Evolutionary conservation across 2,888 invertebrate species (phyloP).

Genomic region (Polylopha cassiicola): DNA sequence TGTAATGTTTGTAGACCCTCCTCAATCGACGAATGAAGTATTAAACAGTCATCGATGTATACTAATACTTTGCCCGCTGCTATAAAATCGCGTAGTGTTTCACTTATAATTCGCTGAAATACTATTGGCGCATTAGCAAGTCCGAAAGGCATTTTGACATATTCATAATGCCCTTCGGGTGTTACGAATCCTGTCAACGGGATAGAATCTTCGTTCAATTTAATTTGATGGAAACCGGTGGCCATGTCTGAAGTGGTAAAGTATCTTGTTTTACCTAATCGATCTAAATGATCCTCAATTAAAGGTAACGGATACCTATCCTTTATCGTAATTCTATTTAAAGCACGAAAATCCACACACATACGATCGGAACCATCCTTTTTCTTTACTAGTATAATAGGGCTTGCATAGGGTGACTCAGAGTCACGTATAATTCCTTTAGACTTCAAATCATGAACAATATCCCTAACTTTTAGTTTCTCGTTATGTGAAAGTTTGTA

Average conservation of each 20-base stretch:
- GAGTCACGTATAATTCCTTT: neutral
- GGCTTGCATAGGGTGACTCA: neutral
- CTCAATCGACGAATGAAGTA: neutral
- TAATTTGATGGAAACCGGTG: constrained; percentile 13
- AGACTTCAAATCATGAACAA: too few relatives aligned
- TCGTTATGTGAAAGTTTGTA: neutral
- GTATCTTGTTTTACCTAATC: constrained; percentile 1
- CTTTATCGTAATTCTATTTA: constrained; percentile 8
- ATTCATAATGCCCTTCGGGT: constrained; percentile 15
- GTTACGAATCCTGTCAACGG: constrained; percentile 17
- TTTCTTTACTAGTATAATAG: constrained; percentile 20
- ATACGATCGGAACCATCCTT: constrained; percentile 25
- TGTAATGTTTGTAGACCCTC: constrained; percentile 1
- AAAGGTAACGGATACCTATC: constrained; percentile 12
- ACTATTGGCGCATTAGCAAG: constrained; percentile 19
- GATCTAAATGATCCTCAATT: constrained; percentile 9
- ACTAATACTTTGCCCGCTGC: constrained; percentile 10
- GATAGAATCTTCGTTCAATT: constrained; percentile 2
- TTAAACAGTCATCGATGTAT: constrained; percentile 21
- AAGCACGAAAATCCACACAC: constrained; percentile 21
- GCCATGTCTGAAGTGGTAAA: too few relatives aligned
- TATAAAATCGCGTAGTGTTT: constrained; percentile 10
- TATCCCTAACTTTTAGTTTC: neutral
- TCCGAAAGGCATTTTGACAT: constrained; percentile 18
- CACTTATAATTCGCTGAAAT: constrained; percentile 15